Evolutionary conservation across 2,888 invertebrate species (phyloP).

Genomic region (Nomada ruficornis): DNA sequence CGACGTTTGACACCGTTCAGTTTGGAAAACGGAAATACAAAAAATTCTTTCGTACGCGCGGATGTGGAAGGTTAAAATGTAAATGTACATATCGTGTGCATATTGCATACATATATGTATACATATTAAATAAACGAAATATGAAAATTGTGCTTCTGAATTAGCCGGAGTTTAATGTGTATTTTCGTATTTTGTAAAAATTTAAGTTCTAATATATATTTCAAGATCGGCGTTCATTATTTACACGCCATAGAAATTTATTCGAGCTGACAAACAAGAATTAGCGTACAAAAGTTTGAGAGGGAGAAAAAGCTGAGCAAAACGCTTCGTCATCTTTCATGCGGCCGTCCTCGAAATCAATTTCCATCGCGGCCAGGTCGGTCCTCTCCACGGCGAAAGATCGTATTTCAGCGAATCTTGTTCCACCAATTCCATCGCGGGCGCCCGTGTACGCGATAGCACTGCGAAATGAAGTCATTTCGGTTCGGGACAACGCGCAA

Average conservation of each 20-base stretch:
- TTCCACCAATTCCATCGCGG: slow-evolving; percentile 5
- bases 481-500: slow-evolving; percentile 32
- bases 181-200: too few species aligned
- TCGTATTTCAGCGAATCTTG: not conserved
- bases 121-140: too few species aligned
- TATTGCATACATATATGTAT: too few species aligned
- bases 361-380: not conserved
- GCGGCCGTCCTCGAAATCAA: not conserved
- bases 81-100: too few species aligned
- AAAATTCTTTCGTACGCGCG: not conserved
- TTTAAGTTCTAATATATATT: too few species aligned
- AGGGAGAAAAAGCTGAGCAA: too few species aligned
- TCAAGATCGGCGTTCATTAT: too few species aligned
- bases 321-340: slow-evolving; percentile 5
- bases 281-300: too few species aligned
- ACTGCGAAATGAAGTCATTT: slow-evolving; percentile 55
- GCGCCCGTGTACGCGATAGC: slow-evolving; percentile 3
- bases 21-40: slow-evolving; percentile 11
- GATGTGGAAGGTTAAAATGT: not conserved
- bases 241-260: too few species aligned
- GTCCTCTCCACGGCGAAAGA: not conserved
- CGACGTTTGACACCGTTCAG: not conserved
- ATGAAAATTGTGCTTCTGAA: too few species aligned
- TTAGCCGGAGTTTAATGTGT: too few species aligned
- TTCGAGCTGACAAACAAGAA: too few species aligned